Evolutionary conservation across 2,113 vertebrate species (phyloP).

Genomic region (Ammodytes dubius): DNA sequence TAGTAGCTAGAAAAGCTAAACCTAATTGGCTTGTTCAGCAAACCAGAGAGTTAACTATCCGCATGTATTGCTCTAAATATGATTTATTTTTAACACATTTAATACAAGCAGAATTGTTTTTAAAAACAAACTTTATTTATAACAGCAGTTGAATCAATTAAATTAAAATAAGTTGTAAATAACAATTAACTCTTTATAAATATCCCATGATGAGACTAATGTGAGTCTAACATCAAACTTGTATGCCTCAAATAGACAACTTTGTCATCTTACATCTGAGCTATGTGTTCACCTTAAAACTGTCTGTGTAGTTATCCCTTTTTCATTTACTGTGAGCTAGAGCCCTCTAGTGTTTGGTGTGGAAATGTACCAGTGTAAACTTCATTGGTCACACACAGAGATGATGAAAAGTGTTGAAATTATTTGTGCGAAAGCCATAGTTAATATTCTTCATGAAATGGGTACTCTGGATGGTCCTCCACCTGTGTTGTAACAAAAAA

Average conservation of each 20-base stretch:
- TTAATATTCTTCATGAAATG: slow-evolving; percentile 92
- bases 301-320: neutral
- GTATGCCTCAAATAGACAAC: neutral
- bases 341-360: slow-evolving; percentile 61
- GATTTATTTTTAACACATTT: neutral
- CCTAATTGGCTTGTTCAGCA: neutral
- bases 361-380: neutral
- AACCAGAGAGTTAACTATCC: neutral
- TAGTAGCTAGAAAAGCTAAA: neutral
- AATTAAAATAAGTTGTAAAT: neutral
- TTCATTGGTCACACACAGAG: neutral
- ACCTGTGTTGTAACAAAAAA: slow-evolving; percentile 84
- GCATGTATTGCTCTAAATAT: neutral
- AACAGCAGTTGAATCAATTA: neutral
- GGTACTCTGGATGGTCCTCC: slow-evolving; percentile 95
- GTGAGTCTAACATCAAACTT: neutral
- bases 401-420: neutral
- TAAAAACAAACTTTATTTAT: slow-evolving; percentile 14
- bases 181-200: neutral
- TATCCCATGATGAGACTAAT: neutral
- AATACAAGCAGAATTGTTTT: neutral
- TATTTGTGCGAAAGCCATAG: neutral
- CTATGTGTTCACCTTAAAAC: neutral
- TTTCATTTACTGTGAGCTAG: slow-evolving; percentile 34
- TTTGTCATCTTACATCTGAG: neutral